A percentile compares a stretch with the other conserved stretches of the same genome.
Conservation (phyloP, 2,797 vertebrate species). For the Lacerta agilis region DNA sequence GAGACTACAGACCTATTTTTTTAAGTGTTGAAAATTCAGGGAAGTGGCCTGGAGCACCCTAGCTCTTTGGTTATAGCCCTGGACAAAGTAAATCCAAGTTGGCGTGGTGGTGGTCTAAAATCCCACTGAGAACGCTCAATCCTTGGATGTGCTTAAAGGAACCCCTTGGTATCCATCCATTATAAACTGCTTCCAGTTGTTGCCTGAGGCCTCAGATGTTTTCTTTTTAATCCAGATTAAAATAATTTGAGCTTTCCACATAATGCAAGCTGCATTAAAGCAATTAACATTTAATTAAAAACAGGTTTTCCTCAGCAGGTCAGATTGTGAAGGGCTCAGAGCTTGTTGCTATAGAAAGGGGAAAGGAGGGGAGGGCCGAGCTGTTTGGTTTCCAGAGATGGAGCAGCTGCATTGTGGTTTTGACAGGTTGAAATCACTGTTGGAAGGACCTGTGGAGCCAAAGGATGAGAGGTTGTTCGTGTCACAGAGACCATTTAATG, state of each 20-base stretch:
- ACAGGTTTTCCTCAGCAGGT: conserved; percentile 85
- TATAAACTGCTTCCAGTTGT: conserved; percentile 44
- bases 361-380: conserved; percentile 77
- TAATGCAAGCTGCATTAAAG: conserved; percentile 76
- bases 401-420: conserved; percentile 77
- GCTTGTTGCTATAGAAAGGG: conserved; percentile 85
- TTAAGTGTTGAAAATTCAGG: not conserved
- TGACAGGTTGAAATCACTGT: conserved; percentile 68
- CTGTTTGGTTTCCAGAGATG: conserved; percentile 69
- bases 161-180: conserved; percentile 12
- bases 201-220: conserved; percentile 67
- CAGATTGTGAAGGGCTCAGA: conserved; percentile 81
- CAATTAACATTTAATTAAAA: conserved; percentile 94
- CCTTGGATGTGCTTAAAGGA: too few species aligned
- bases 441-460: conserved; percentile 55
- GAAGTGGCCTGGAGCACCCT: not conserved
- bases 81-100: not conserved
- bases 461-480: conserved; percentile 71
- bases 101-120: not conserved
- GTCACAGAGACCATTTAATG: conserved; percentile 78
- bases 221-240: conserved; percentile 78
- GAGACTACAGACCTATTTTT: not conserved
- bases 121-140: not conserved
- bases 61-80: not conserved
- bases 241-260: conserved; percentile 73